Evolutionary conservation across 1,140 invertebrate genomes (phyloP), one percentile per base, ranked within the genome.

Genomic region (Mylabris phalerata): DNA sequence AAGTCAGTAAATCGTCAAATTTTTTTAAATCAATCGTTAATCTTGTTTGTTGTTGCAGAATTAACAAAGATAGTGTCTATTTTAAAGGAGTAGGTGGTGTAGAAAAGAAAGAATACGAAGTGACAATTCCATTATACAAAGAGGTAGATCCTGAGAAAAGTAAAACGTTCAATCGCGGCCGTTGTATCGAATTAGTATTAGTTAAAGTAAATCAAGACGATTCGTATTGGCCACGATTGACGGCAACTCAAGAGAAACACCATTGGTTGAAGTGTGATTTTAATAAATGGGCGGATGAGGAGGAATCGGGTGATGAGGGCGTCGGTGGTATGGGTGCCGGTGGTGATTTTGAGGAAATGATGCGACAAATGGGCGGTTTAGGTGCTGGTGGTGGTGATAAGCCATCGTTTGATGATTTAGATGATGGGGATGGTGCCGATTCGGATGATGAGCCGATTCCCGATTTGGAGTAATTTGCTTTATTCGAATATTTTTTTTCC

Each of bases 201-300:
- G 71, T 68, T 55, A 80, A 84, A 78, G 73, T 83, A 67, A 90
- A 91, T 71, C 79, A 82, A 68, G 85, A 85, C 50, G 87, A 85
- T 59, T 82, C 87, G 9, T 97, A 85, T 71, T 98, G 95, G 95
- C 88, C 91, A 54, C 76, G 86, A 50, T 79, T 97, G 48, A 87
- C 92, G 26, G 90, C 91, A 75, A 90, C 92, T 63, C 89, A 88
- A 65, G 86, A 85, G 71, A 97, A 95, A 76, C 84, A 87, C 64
- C 94, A 97, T 73, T 98, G 95, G 93, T 80, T 98, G 51, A 97
- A 95, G 77, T 89, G 93, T 62, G 95, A 98, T 74, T 98, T 98
- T 73, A 89, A 92, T 67, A 93, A 95, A 76, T 98, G 95, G 94
- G 89, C 89, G 73, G 95, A 98, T 80, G 95, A 98, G 76, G 92